Conservation (phyloP, 30 jellyfish, hydroid and myxozoan species). For the Aurelia aurita complex sp. Pacific region DNA sequence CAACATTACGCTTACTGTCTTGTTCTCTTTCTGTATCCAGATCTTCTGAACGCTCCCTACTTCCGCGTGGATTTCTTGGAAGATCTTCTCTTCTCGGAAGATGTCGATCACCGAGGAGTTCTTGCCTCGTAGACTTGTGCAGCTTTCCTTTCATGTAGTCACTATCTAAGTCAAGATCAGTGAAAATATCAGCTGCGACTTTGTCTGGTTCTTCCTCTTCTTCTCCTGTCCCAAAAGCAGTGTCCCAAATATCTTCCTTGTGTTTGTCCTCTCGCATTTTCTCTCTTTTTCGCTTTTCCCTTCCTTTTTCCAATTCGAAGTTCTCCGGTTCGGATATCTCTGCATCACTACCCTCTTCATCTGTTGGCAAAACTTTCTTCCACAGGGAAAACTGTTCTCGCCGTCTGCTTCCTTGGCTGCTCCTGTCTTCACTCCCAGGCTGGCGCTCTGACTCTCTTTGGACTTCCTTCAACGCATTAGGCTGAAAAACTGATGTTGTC, state of each 20-base stretch:
- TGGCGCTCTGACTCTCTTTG: conserved; percentile 17
- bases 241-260: conserved; percentile 93
- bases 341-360: conserved; percentile 5
- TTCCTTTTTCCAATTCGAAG: neutral
- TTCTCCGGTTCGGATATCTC: conserved; percentile 2
- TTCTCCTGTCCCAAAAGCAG: conserved; percentile 79
- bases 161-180: conserved; percentile 38
- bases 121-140: neutral
- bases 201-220: conserved; percentile 31
- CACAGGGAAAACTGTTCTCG: conserved; percentile 92
- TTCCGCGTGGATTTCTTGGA: neutral
- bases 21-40: neutral
- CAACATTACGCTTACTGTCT: neutral
- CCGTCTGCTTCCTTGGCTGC: conserved; percentile 24
- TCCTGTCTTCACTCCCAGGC: neutral
- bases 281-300: neutral
- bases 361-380: conserved; percentile 60
- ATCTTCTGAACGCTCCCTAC: neutral
- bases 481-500: neutral
- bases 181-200: conserved; percentile 49
- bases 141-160: conserved; percentile 53
- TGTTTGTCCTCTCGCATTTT: conserved; percentile 1
- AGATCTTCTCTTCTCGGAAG: neutral
- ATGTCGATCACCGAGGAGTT: neutral
- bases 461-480: conserved; percentile 15